Base-by-base conservation (phyloP, 2,888 invertebrate species). In the Galerucella pusilla region DNA sequence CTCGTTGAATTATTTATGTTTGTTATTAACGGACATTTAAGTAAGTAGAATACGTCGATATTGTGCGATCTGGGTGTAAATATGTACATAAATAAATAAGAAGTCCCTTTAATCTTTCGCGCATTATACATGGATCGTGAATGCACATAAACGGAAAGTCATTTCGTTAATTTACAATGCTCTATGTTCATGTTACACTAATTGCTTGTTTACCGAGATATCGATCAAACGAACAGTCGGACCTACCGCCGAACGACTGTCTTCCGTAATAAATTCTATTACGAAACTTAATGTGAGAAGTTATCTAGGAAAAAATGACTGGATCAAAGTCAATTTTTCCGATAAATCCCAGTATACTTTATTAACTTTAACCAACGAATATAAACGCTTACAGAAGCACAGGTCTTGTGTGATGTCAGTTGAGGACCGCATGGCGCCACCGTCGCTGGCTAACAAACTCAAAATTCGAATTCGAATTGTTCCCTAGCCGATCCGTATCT, bases 1-100 rank as follows among this genome's bases (percentile, higher is more conserved):
- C 74, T 46, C 9, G 52, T 69, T 76, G 76, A 74, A 76, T 76
- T 76, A 74, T 76, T 76, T 74, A 76, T 74, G 71, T 71, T 7
- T 28, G 45, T 52, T 54, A 76, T 68, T 52, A 63, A 60, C 20
- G 14, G 25, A 49, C 61, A 61, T 69, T 69, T 61, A 61, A 49
- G 61, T 61, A 61, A 49, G 61, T 49, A 46, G 64, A 71, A 71
- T 73, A 60, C 71, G 45, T 35, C 54, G 71, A 57, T 64, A 71
- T 71, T 68, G 52, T 68, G 65, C 64, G 52, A 73, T 67, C 68
- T 66, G 72, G 61, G 74, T 77, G 77, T 70, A 67, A 74, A 75
- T 77, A 74, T 74, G 72, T 68, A 57, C 72, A 77, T 77, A 57
- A 42, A 20, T 16, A 57, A 57, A 20, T 57, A 69, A 68, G 35